phyloP scores from a whole-genome alignment of 2,888 invertebrate species.

The Drosophila quinaria region DNA sequence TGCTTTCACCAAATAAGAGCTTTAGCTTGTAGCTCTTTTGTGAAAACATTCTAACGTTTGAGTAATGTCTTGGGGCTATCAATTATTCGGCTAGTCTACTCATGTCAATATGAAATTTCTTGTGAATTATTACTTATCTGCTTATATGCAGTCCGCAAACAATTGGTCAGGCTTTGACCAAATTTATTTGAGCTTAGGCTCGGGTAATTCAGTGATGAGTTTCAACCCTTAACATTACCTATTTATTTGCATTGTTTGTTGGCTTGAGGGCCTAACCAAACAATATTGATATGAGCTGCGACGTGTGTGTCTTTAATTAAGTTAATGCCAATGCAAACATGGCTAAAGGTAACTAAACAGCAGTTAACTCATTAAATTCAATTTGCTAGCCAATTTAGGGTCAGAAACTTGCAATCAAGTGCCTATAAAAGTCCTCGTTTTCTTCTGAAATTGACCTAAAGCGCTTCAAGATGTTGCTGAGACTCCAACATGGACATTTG shows the following conservation, averaged over 20 bases:
- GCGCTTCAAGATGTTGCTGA: constrained; percentile 54
- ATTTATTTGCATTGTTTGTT: constrained; percentile 47
- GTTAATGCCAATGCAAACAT: constrained; percentile 66
- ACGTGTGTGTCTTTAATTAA: constrained; percentile 70
- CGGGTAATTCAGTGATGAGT: constrained; percentile 20
- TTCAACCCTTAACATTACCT: constrained; percentile 25
- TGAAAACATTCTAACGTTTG: not conserved
- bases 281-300: constrained; percentile 47
- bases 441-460: constrained; percentile 6
- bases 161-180: constrained; percentile 11
- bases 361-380: constrained; percentile 61
- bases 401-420: constrained; percentile 37
- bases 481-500: constrained; percentile 51
- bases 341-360: constrained; percentile 36
- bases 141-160: constrained; percentile 25
- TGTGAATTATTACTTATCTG: constrained; percentile 13
- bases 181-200: constrained; percentile 7
- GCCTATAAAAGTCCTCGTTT: constrained; percentile 12
- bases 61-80: not conserved
- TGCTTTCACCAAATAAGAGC: not conserved
- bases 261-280: constrained; percentile 44
- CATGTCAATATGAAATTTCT: constrained; percentile 4
- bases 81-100: not conserved
- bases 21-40: not conserved
- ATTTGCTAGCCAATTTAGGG: constrained; percentile 57